Conservation (phyloP, 1,140 invertebrate genomes). For the Reticulitermes speratus region DNA sequence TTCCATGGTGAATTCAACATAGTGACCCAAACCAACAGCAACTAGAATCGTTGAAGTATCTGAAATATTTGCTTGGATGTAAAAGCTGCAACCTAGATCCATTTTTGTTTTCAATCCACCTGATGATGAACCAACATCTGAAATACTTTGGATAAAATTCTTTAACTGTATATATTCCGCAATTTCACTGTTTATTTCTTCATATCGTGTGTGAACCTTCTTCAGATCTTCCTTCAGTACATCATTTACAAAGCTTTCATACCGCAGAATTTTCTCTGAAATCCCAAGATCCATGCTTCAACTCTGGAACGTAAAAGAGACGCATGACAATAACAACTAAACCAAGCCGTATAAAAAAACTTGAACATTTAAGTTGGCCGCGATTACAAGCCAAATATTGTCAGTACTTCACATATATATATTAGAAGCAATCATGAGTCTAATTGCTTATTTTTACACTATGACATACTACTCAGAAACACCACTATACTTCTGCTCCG, state of each 20-base stretch:
- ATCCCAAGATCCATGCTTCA: conserved; percentile 34
- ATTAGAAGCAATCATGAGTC: no score
- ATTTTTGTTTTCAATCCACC: conserved; percentile 74
- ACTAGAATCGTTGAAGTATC: conserved; percentile 68
- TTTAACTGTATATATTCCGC: conserved; percentile 74
- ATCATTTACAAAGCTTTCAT: conserved; percentile 65
- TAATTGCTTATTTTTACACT: no score
- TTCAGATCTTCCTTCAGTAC: conserved; percentile 64
- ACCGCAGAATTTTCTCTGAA: conserved; percentile 48
- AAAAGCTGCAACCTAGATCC: conserved; percentile 75
- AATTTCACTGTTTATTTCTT: conserved; percentile 63
- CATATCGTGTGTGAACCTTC: conserved; percentile 57
- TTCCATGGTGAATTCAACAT: conserved; percentile 67
- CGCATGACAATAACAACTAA: no score
- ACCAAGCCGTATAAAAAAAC: no score
- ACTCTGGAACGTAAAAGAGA: background rate
- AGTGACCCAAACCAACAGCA: conserved; percentile 74
- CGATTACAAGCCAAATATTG: no score
- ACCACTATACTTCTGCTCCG: no score
- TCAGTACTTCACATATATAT: no score
- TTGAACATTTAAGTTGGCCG: no score
- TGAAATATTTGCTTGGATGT: conserved; percentile 67
- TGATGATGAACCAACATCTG: conserved; percentile 47
- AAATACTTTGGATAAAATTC: conserved; percentile 58
- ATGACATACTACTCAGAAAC: no score